Evolutionary conservation across 2,888 invertebrate species (phyloP).

Genomic region (Dolichomitus sp.): DNA sequence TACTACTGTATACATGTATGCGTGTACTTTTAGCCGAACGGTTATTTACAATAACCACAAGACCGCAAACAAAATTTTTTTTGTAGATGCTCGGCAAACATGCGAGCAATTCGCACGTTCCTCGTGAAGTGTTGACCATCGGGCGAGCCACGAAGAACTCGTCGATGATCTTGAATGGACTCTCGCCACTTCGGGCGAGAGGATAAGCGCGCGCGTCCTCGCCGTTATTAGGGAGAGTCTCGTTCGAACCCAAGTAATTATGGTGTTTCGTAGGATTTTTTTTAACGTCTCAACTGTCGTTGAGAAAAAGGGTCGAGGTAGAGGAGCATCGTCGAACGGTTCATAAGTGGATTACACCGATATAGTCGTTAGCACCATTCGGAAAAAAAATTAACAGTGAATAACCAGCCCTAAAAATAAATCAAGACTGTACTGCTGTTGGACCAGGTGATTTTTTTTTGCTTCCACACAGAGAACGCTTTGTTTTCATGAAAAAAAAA

Average conservation of each 20-base stretch:
- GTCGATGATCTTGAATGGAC: constrained; percentile 54
- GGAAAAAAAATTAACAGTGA: background rate
- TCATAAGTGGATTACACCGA: constrained; percentile 16
- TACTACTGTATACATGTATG: background rate
- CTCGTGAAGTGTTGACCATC: constrained; percentile 44
- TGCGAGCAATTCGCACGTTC: constrained; percentile 54
- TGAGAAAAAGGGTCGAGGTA: background rate
- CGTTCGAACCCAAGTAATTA: constrained; percentile 54
- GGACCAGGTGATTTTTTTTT: no score
- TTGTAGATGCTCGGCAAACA: constrained; percentile 40
- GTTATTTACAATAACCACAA: constrained; percentile 53
- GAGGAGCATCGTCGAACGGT: background rate
- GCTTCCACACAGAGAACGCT: no score
- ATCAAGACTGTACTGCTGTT: no score
- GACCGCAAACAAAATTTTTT: constrained; percentile 50
- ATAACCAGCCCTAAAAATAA: background rate
- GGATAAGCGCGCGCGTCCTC: constrained; percentile 27
- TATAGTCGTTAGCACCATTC: background rate
- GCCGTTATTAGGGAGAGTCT: constrained; percentile 51
- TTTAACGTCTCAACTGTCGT: constrained; percentile 65
- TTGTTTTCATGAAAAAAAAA: no score
- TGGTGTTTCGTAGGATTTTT: constrained; percentile 49
- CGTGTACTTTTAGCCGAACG: constrained; percentile 22
- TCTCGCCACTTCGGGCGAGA: constrained; percentile 33
- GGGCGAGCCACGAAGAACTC: constrained; percentile 21